Evolutionary conservation across 2,888 invertebrate species (phyloP), one percentile per base, ranked within the genome.

Genomic region (Serrognathus titanus): DNA sequence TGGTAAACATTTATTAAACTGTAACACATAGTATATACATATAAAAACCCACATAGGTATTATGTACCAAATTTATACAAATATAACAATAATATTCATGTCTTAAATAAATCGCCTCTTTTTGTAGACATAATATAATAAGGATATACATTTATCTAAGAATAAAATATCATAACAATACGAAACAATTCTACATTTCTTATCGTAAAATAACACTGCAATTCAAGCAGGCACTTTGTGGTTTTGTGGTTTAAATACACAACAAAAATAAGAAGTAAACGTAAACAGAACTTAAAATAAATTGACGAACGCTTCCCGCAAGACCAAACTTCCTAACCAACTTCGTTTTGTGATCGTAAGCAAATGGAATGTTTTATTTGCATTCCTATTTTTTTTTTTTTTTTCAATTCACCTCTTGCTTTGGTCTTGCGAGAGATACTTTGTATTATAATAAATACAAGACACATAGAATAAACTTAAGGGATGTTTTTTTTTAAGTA

Each of bases 21-120:
- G 24, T 43, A 39, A 50, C 24, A 31, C 12, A 36, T 48, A 20
- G 35, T 57, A 57, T 59, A 60, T 55, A 58, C 55, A 60, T 11
- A 58, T 58, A 53, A 46, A 60, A 16, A 48, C 43, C 47, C 53
- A 55, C 46, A 16, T 16, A 54, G 49, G 36, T 45, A 55, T 48
- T 58, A 48, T 57, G 40, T 51, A 58, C 60, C 60, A 55, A 59
- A 60, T 52, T 60, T 60, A 60, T 60, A 60, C 60, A 60, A 40
- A 60, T 60, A 59, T 20, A 46, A 20, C 16, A 46, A n/a, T 46
- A 11, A 13, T 35, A n/a, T 36, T 37, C n/a, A 36, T n/a, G 16
- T 16, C 8, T 36, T 37, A 38, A 50, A 10, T 50, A 40, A 24
- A 50, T 20, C 10, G 40, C 13, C 13, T 10, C 16, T 9, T 10